A percentile compares a stretch with the other conserved stretches of the same genome.
phyloP scores from a whole-genome alignment of 2,113 vertebrate genomes.

The Lamprologus speciosus region DNA sequence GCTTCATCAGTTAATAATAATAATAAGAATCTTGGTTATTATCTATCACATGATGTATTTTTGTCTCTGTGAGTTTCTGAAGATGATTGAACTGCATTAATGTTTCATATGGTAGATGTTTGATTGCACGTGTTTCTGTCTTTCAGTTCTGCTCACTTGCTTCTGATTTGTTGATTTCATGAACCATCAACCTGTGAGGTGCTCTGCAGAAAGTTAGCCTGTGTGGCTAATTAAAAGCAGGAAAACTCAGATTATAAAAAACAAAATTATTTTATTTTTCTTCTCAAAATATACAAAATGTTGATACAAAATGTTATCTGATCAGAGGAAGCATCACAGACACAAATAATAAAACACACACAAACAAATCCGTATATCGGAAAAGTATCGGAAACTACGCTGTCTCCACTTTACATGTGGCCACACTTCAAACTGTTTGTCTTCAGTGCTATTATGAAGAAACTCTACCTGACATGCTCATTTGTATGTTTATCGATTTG shows the following conservation, averaged over 20 bases:
- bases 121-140: background rate
- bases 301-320: background rate
- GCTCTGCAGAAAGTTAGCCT: background rate
- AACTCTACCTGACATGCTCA: background rate
- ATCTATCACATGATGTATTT: background rate
- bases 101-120: background rate
- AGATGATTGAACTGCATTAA: background rate
- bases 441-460: background rate
- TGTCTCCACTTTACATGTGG: background rate
- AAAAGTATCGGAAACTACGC: background rate
- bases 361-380: background rate
- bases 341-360: background rate
- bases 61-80: background rate
- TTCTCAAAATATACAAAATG: background rate
- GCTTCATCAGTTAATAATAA: fast-evolving
- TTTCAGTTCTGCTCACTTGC: background rate
- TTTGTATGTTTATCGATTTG: background rate
- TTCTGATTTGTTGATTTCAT: background rate
- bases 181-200: background rate
- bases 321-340: background rate
- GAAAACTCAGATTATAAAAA: background rate
- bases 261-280: background rate
- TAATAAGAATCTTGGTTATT: background rate
- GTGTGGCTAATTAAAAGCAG: background rate
- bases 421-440: background rate